A percentile compares a stretch with the other conserved stretches of the same genome.
phyloP scores from a whole-genome alignment of 2,797 vertebrate genomes.

The Anguilla anguilla region DNA sequence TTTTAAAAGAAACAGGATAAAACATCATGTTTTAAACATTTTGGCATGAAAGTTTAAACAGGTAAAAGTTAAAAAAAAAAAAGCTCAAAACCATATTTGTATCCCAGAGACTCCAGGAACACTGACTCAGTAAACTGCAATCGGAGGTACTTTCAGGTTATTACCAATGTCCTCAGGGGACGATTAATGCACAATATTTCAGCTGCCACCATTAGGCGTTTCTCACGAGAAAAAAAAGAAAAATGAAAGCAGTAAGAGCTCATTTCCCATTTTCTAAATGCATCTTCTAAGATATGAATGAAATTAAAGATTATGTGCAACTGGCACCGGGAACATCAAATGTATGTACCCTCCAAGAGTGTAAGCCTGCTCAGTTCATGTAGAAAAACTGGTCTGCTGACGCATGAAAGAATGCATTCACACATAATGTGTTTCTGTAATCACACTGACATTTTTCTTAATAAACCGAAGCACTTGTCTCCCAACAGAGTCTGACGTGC shows the following conservation, averaged over 20 bases:
- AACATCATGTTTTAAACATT: too few relatives aligned
- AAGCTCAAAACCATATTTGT: conserved; percentile 1
- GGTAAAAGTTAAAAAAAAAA: neutral
- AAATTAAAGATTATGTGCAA: neutral
- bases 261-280: neutral
- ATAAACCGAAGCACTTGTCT: neutral
- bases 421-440: neutral
- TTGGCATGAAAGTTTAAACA: neutral
- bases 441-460: neutral
- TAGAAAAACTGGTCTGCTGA: neutral
- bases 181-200: conserved; percentile 33
- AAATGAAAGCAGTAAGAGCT: neutral
- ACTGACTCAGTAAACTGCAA: conserved; percentile 38
- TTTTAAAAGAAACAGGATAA: too few relatives aligned
- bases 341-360: neutral
- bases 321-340: neutral
- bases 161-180: conserved; percentile 38
- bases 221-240: conserved; percentile 22
- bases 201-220: conserved; percentile 10
- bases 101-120: conserved; percentile 29
- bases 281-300: neutral
- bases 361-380: neutral
- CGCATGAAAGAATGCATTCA: neutral
- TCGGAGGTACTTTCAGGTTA: conserved; percentile 30
- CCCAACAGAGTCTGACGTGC: neutral